These are phyloP conservation scores for Lepidurus couesii DNA, from an alignment of 1,140 invertebrate species.

Conservation along the genomic window DNA sequence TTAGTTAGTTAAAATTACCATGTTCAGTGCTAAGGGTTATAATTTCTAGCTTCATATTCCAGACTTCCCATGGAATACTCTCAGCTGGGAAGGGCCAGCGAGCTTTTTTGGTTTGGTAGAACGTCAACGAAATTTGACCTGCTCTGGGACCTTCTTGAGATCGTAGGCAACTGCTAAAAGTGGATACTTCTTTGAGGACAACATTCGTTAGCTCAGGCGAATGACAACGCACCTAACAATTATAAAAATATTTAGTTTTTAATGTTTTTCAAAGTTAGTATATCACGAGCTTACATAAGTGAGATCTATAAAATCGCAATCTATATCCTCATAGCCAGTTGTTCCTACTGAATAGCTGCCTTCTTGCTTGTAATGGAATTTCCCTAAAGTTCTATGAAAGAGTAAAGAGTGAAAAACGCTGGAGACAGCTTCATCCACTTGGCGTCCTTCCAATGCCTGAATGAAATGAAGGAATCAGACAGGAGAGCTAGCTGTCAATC, in stretches of 20 bases:
- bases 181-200: slow-evolving; percentile 72
- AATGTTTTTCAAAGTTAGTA: slow-evolving; percentile 6
- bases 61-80: slow-evolving; percentile 94
- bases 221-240: slow-evolving; percentile 67
- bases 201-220: slow-evolving; percentile 67
- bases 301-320: slow-evolving; percentile 95
- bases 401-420: slow-evolving; percentile 92
- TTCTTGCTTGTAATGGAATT: slow-evolving; percentile 90
- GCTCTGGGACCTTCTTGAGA: slow-evolving; percentile 54
- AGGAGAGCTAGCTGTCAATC: slow-evolving; percentile 19
- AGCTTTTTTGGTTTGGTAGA: slow-evolving; percentile 84
- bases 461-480: slow-evolving; percentile 32
- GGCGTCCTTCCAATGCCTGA: slow-evolving; percentile 63
- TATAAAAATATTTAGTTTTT: slow-evolving; percentile 29
- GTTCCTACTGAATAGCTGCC: slow-evolving; percentile 91
- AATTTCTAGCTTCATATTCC: slow-evolving; percentile 85
- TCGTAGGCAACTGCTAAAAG: slow-evolving; percentile 77
- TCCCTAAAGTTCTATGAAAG: slow-evolving; percentile 88
- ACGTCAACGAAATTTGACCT: slow-evolving; percentile 88
- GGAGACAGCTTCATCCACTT: slow-evolving; percentile 89
- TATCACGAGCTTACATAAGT: slow-evolving; percentile 68
- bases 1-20: slow-evolving; percentile 43
- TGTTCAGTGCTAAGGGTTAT: slow-evolving; percentile 78
- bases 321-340: slow-evolving; percentile 88
- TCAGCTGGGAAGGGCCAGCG: slow-evolving; percentile 83